phyloP scores from a whole-genome alignment of 2,888 invertebrate genomes.

The Platycnemis pennipes region DNA sequence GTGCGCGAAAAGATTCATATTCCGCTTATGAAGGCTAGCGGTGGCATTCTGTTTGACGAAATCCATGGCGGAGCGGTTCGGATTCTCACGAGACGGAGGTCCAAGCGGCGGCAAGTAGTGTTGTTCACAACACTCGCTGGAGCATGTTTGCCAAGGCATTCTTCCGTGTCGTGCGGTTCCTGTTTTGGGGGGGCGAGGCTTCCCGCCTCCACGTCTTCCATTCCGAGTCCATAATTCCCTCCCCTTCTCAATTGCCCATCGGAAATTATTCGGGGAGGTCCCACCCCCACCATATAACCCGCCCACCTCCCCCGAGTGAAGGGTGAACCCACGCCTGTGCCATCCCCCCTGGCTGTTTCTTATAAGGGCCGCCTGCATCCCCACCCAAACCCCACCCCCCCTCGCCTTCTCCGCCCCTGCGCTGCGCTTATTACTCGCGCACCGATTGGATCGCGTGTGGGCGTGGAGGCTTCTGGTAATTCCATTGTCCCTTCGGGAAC shows the following conservation, averaged over 20 bases:
- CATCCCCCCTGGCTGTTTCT: neutral
- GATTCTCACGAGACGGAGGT: neutral
- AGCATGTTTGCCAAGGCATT: constrained; percentile 3
- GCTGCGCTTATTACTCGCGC: neutral
- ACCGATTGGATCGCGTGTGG: neutral
- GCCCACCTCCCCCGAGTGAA: neutral
- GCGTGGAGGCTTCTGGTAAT: constrained; percentile 8
- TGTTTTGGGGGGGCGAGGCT: neutral
- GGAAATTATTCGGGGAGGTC: neutral
- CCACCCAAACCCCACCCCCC: too few species aligned
- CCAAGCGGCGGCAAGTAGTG: neutral
- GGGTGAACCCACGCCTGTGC: neutral
- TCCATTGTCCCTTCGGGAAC: constrained; percentile 12
- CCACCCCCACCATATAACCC: neutral
- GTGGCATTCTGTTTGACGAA: neutral
- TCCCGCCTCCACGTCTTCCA: neutral
- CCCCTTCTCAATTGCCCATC: neutral
- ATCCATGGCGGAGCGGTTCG: neutral
- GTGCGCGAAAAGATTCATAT: too few species aligned
- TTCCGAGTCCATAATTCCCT: neutral
- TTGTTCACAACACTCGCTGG: neutral
- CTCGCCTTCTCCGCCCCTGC: neutral
- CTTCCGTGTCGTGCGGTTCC: constrained; percentile 22
- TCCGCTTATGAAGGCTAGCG: too few species aligned
- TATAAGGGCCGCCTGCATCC: neutral